Base-by-base conservation (phyloP, 2,888 invertebrate species). In the Plebejus argus region DNA sequence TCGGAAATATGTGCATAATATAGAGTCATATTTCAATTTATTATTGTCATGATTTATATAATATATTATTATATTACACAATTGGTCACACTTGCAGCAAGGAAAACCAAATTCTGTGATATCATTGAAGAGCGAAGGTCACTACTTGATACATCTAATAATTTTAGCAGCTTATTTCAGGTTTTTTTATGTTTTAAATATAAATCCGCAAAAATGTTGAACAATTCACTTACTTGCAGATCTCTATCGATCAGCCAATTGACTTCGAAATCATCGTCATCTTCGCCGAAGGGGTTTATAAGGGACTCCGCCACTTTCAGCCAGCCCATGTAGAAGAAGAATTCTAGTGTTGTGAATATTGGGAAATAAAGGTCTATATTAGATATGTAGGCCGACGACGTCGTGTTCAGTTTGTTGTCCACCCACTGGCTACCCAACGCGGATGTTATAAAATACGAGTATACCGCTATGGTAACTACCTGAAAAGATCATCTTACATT, bases 171-270 rank as follows among this genome's bases (percentile, higher is more conserved):
- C 58, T 58, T 20, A 58, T 58, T 58, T 58, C 18, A 18, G 33
- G 3, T 18, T 18, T 71, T 15, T 20, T 20, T 71, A 2, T 35
- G n/a, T 7, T 7, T 15, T 71, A 7, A 12, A 18, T 20, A n/a
- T 33, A 33, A 15, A 71, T 10, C 10, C 71, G 33, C n/a, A 71
- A 33, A 71, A 39, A 71, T 20, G 6, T 18, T 12, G 20, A 71
- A n/a, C 20, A 8, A 20, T 20, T 15, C 7, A 85, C 86, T 87
- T 87, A 97, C 97, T 95, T 97, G 97, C 79, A 97, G 93, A 92
- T 98, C 98, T 84, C 98, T 95, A 89, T 99, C 98, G 77, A 99
- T 97, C 91, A 98, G 96, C 98, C 98, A 98, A 87, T 98, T 98
- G 10, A 97, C 97, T 95, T 98, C 98, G 85, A 98, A 98, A 84